phyloP scores from a whole-genome alignment of 2,888 invertebrate genomes.

The Synanthedon vespiformis region DNA sequence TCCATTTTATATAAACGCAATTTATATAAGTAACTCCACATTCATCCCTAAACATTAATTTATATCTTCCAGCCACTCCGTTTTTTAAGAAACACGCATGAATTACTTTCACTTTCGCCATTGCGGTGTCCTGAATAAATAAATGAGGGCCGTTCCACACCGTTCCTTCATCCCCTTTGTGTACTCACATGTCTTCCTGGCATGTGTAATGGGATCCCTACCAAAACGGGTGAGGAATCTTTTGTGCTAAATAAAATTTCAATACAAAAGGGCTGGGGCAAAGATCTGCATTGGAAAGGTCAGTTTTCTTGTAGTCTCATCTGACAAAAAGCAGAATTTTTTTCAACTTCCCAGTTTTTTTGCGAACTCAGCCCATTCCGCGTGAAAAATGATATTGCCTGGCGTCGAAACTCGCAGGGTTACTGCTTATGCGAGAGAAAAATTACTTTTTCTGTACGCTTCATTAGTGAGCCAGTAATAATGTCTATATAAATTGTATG shows the following conservation, averaged over 20 bases:
- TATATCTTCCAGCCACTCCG: slow-evolving; percentile 38
- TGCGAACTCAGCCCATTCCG: background rate
- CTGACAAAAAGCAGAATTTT: slow-evolving; percentile 14
- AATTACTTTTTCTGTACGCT: background rate
- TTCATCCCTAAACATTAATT: slow-evolving; percentile 19
- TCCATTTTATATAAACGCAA: background rate
- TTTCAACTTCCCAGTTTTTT: slow-evolving; percentile 5
- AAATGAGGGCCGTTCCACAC: slow-evolving; percentile 51
- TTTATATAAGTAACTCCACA: background rate
- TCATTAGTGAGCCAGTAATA: background rate
- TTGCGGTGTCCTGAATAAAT: slow-evolving; percentile 54
- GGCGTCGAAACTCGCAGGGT: background rate
- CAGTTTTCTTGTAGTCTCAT: slow-evolving; percentile 12
- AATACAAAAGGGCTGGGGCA: slow-evolving; percentile 29
- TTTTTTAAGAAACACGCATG: slow-evolving; percentile 59
- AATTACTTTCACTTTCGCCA: slow-evolving; percentile 47
- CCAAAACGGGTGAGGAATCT: slow-evolving; percentile 41
- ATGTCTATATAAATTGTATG: background rate
- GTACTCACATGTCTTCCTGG: slow-evolving; percentile 37
- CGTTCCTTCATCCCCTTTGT: slow-evolving; percentile 54
- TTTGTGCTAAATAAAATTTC: slow-evolving; percentile 50
- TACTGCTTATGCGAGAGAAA: background rate
- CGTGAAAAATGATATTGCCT: background rate
- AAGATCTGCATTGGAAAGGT: slow-evolving; percentile 22
- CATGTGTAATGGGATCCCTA: slow-evolving; percentile 57